phyloP scores from a whole-genome alignment of 2,113 vertebrate genomes.

The Noturus placidus region DNA sequence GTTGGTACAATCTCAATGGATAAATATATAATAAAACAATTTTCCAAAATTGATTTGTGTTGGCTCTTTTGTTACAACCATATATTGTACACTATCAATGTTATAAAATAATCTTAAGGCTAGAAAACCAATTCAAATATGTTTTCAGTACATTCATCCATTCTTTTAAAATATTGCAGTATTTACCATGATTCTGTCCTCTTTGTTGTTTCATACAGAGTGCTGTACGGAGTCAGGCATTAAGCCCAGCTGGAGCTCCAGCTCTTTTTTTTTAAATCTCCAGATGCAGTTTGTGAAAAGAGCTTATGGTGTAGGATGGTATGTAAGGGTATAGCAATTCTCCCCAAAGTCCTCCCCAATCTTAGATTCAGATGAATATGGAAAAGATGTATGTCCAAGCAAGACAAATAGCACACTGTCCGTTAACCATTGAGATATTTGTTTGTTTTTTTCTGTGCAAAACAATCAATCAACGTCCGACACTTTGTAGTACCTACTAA shows the following conservation, averaged over 20 bases:
- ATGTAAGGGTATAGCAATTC: background rate
- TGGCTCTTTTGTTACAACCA: background rate
- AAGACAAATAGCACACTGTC: background rate
- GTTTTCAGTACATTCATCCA: background rate
- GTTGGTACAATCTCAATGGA: background rate
- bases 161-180: background rate
- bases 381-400: background rate
- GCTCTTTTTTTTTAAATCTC: background rate
- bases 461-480: too few relatives aligned
- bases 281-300: background rate
- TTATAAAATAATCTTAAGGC: background rate
- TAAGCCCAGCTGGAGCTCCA: background rate
- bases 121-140: background rate
- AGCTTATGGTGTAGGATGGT: background rate
- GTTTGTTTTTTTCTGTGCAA: background rate
- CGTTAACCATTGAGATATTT: background rate
- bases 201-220: background rate
- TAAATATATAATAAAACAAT: conserved; percentile 13
- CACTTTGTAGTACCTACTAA: too few relatives aligned
- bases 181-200: background rate
- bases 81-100: background rate
- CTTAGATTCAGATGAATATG: background rate
- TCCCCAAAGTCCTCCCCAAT: background rate
- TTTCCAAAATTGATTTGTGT: background rate
- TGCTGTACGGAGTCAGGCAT: background rate